These are phyloP conservation scores for Chironomus tentans DNA, from an alignment of 2,888 invertebrate species.

Conservation along the genomic window DNA sequence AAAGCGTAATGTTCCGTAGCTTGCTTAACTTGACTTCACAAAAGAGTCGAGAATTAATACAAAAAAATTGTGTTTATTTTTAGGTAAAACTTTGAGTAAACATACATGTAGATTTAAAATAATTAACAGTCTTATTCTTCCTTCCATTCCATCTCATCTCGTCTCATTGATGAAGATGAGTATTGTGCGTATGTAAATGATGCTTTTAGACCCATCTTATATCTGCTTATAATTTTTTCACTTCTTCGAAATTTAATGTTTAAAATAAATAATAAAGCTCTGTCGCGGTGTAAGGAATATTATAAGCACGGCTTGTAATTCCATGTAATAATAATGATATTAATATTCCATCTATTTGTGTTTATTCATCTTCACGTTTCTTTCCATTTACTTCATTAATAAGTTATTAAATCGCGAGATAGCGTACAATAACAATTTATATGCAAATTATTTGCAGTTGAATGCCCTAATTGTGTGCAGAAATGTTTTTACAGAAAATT, in stretches of 20 bases:
- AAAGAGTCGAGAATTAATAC: constrained; percentile 21
- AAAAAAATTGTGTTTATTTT: constrained; percentile 21
- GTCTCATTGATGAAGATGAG: background rate
- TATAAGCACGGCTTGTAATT: too few species aligned
- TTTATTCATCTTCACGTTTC: too few species aligned
- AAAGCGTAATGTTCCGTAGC: constrained; percentile 24
- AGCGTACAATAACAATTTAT: too few species aligned
- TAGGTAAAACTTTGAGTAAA: constrained; percentile 15
- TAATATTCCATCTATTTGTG: too few species aligned
- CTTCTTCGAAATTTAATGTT: background rate
- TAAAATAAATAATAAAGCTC: constrained; percentile 15
- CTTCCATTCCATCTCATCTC: background rate
- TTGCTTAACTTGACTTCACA: background rate
- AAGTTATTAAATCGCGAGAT: too few species aligned
- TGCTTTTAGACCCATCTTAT: background rate
- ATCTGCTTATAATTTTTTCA: too few species aligned
- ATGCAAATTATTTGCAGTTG: too few species aligned
- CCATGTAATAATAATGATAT: too few species aligned
- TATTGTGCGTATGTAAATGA: background rate
- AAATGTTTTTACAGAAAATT: too few species aligned
- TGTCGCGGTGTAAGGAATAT: background rate
- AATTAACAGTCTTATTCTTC: constrained; percentile 22
- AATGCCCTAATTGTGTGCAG: too few species aligned
- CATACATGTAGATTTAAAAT: constrained; percentile 21
- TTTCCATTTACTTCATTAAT: too few species aligned